Conservation (phyloP, 2,888 invertebrate genomes). For the Lamproptera curius region DNA sequence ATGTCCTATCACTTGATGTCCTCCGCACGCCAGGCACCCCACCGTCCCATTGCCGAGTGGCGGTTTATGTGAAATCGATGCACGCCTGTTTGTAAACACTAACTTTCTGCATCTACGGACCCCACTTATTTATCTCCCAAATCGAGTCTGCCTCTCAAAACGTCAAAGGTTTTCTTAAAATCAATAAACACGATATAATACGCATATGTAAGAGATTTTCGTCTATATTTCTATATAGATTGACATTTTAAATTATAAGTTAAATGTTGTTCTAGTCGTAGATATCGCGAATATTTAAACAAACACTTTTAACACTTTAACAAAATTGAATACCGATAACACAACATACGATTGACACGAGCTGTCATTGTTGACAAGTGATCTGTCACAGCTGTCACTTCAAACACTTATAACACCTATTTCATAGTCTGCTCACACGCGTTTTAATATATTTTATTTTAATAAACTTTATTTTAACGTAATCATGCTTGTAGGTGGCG, state of each 20-base stretch:
- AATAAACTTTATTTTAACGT: slow-evolving; percentile 28
- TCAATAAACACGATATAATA: too few species aligned
- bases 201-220: too few species aligned
- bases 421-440: not conserved
- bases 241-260: too few species aligned
- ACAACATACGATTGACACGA: too few species aligned
- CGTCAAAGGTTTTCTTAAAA: too few species aligned
- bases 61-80: slow-evolving; percentile 77
- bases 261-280: too few species aligned
- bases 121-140: slow-evolving; percentile 10
- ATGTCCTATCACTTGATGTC: slow-evolving; percentile 27
- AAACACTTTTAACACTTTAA: too few species aligned
- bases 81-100: slow-evolving; percentile 73
- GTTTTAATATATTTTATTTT: not conserved
- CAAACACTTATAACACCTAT: not conserved
- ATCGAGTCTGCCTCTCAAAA: not conserved
- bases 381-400: slow-evolving; percentile 10
- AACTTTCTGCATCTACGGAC: slow-evolving; percentile 35
- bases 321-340: too few species aligned
- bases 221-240: too few species aligned
- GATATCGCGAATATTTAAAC: too few species aligned
- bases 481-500: slow-evolving; percentile 54
- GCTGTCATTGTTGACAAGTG: slow-evolving; percentile 13
- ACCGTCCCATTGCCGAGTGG: slow-evolving; percentile 23
- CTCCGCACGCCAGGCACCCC: slow-evolving; percentile 5